Percentiles rank a stretch among this genome's conserved stretches.
phyloP scores from a whole-genome alignment of 2,113 vertebrate species.

The Tricholaema leucomelas region DNA sequence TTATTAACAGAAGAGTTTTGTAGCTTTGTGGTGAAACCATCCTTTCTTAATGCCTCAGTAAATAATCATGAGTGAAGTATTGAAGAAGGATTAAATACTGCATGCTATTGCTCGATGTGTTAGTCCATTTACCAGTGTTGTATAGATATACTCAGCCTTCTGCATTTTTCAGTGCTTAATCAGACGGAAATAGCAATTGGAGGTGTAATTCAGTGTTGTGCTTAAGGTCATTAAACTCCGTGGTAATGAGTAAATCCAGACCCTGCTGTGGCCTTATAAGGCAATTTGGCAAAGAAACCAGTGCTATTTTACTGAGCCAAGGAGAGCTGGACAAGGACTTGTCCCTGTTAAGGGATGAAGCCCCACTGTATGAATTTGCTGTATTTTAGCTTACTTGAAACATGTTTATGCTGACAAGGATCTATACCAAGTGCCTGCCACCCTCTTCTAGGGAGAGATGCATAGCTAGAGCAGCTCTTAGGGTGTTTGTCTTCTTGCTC shows the following conservation, averaged over 20 bases:
- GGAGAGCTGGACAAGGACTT: not conserved
- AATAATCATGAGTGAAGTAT: not conserved
- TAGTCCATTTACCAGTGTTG: not conserved
- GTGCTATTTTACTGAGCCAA: not conserved
- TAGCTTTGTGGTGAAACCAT: not conserved
- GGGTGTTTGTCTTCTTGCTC: not conserved
- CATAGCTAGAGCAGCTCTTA: not conserved
- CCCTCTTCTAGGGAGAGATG: not conserved
- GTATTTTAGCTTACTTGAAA: not conserved
- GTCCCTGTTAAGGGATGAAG: not conserved
- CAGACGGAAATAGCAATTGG: slow-evolving; percentile 28
- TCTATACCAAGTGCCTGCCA: not conserved
- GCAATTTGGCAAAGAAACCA: not conserved
- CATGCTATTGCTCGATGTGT: not conserved
- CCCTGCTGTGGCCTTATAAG: slow-evolving; percentile 12
- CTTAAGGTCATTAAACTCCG: slow-evolving; percentile 31
- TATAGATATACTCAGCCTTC: not conserved
- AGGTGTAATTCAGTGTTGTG: slow-evolving; percentile 41
- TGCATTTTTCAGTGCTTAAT: slow-evolving; percentile 44
- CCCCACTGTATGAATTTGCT: not conserved
- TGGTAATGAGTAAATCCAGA: slow-evolving; percentile 21
- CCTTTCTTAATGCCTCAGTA: not conserved
- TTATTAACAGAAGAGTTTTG: not conserved
- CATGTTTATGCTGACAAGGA: not conserved
- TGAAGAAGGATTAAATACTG: not conserved